Evolutionary conservation across 2,888 invertebrate genomes (phyloP).

Genomic region (Anagyrus pseudococci): DNA sequence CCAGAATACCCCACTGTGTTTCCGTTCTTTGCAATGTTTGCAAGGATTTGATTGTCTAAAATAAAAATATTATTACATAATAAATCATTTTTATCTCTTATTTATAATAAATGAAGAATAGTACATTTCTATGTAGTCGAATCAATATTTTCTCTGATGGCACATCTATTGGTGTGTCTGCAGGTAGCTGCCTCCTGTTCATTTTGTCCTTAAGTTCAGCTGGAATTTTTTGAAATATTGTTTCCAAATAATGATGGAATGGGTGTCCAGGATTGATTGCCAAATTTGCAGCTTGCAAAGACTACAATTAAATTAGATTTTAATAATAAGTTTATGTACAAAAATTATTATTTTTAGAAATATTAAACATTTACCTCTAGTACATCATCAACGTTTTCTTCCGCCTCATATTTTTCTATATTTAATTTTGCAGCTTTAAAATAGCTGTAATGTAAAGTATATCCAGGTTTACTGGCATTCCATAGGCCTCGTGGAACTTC

Average conservation of each 20-base stretch:
- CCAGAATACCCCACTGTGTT: slow-evolving; percentile 89
- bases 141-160: slow-evolving; percentile 87
- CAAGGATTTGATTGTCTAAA: slow-evolving; percentile 82
- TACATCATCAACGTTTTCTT: slow-evolving; percentile 95
- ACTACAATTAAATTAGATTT: slow-evolving; percentile 65
- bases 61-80: slow-evolving; percentile 30
- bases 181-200: slow-evolving; percentile 68
- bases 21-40: slow-evolving; percentile 93
- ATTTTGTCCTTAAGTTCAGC: slow-evolving; percentile 78
- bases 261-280: slow-evolving; percentile 79
- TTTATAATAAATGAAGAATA: slow-evolving; percentile 17
- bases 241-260: slow-evolving; percentile 81
- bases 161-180: slow-evolving; percentile 69
- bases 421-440: slow-evolving; percentile 94
- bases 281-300: slow-evolving; percentile 81
- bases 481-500: slow-evolving; percentile 93
- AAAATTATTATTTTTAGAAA: background rate
- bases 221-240: slow-evolving; percentile 88
- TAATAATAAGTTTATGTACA: too few species aligned
- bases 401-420: slow-evolving; percentile 95
- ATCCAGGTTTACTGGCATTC: slow-evolving; percentile 87
- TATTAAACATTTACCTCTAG: slow-evolving; percentile 72
- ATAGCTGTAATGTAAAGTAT: slow-evolving; percentile 84
- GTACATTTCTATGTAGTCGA: slow-evolving; percentile 87
- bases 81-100: slow-evolving; percentile 12